Evolutionary conservation across 2,888 invertebrate genomes (phyloP), one percentile per base, ranked within the genome.

Genomic region (Nomada goodeniana): DNA sequence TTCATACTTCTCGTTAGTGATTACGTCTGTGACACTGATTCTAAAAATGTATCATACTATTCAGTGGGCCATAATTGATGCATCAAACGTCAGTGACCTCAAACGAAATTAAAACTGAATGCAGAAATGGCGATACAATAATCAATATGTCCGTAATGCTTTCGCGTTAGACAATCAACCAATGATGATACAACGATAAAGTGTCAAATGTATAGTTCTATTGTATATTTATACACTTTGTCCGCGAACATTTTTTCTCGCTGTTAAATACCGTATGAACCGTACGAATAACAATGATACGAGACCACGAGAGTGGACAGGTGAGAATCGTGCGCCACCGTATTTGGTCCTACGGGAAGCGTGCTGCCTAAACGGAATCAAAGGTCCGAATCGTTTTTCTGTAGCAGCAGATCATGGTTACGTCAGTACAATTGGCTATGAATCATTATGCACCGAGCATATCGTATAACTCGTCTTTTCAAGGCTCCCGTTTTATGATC

Each of bases 341-440:
- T 89, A 86, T 78, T 87, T 88, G 85, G 82, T 13, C 64, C 36
- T 69, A 78, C 84, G 82, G 84, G 86, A 78, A 83, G 76, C 57
- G 47, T 67, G 52, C 53, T 61, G 42, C 76, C 75, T 75, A 86
- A 89, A 84, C 61, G 47, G 80, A 76, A 71, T 52, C 50, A 60
- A 60, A 69, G 26, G 67, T 67, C 75, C 72, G 67, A 71, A 65
- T 80, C 79, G 84, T 84, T 80, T 83, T 77, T 67, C 80, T 60
- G 74, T 80, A 23, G 61, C 76, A 68, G 42, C 65, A 69, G 70
- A 77, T 63, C n/a, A 55, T 55, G 79, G 76, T 90, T 85, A 90
- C 85, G 85, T 90, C 86, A 90, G 76, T 67, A 53, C 76, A 82
- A 89, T 90, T 84, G 84, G 50, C 74, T 83, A 89, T 88, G 87